Evolutionary conservation across 2,888 invertebrate genomes (phyloP).

Genomic region (Pterobdella sp.): DNA sequence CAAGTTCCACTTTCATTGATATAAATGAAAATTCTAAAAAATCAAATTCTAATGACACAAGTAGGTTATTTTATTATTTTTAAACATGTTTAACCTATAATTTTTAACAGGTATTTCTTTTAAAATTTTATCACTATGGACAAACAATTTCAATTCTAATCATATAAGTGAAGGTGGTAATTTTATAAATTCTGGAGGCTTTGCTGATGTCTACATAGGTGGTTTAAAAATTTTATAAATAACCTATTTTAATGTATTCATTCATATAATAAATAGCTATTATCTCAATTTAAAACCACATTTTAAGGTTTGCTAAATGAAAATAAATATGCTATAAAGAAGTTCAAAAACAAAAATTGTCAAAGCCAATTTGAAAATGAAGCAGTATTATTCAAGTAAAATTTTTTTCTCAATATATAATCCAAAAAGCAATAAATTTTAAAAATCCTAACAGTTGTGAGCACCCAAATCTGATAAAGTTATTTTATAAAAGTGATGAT

Average conservation of each 20-base stretch:
- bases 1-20: not conserved
- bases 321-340: conserved; percentile 14
- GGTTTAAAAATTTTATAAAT: not conserved
- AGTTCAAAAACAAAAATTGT: conserved; percentile 5
- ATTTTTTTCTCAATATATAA: not conserved
- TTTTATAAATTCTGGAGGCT: conserved; percentile 26
- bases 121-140: conserved; percentile 18
- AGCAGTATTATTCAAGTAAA: not conserved
- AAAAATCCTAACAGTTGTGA: conserved; percentile 1
- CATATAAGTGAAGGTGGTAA: not conserved
- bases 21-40: not conserved
- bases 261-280: not conserved
- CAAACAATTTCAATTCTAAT: conserved; percentile 17
- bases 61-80: too few species aligned
- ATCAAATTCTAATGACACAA: not conserved
- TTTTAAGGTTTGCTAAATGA: not conserved
- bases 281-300: not conserved
- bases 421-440: not conserved
- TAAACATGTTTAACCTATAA: too few species aligned
- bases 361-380: conserved; percentile 17
- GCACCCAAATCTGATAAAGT: conserved; percentile 13
- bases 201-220: conserved; percentile 26
- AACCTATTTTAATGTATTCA: not conserved
- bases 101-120: conserved; percentile 14
- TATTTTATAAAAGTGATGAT: conserved; percentile 14